Evolutionary conservation across 2,888 invertebrate genomes (phyloP).

Genomic region (Callyntrura sp.): DNA sequence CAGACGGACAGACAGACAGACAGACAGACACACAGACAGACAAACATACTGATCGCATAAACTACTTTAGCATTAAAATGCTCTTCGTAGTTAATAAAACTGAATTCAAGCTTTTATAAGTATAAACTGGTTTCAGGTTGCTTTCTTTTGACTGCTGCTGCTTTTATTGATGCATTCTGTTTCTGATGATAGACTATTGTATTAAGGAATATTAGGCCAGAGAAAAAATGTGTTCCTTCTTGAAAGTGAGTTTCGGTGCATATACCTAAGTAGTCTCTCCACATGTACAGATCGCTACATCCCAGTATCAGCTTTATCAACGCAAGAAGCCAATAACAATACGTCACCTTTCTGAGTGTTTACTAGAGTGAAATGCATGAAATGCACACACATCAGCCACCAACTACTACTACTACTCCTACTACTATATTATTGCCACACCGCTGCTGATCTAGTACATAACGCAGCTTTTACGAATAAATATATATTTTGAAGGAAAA

Average conservation of each 20-base stretch:
- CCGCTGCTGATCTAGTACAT: not conserved
- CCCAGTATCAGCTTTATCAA: constrained; percentile 25
- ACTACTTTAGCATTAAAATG: too few species aligned
- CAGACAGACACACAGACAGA: too few species aligned
- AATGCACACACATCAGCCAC: not conserved
- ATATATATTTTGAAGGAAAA: not conserved
- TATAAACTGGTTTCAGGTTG: not conserved
- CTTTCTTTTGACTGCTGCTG: not conserved
- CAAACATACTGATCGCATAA: too few species aligned
- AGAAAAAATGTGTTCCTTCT: not conserved
- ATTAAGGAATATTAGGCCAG: not conserved
- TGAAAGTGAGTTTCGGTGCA: too few species aligned
- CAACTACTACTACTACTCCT: not conserved
- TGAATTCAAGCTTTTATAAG: not conserved
- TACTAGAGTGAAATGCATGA: constrained; percentile 29
- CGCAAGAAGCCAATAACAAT: constrained; percentile 37
- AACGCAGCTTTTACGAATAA: not conserved
- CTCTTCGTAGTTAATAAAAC: too few species aligned
- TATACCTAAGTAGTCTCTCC: not conserved
- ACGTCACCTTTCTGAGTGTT: not conserved
- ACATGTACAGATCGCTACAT: constrained; percentile 4
- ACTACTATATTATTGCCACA: not conserved
- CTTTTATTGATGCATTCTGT: constrained; percentile 42
- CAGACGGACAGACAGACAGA: too few species aligned
- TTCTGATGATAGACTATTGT: constrained; percentile 19